Base-by-base conservation (phyloP, 2,113 vertebrate species). In the Psittacara wagleri region DNA sequence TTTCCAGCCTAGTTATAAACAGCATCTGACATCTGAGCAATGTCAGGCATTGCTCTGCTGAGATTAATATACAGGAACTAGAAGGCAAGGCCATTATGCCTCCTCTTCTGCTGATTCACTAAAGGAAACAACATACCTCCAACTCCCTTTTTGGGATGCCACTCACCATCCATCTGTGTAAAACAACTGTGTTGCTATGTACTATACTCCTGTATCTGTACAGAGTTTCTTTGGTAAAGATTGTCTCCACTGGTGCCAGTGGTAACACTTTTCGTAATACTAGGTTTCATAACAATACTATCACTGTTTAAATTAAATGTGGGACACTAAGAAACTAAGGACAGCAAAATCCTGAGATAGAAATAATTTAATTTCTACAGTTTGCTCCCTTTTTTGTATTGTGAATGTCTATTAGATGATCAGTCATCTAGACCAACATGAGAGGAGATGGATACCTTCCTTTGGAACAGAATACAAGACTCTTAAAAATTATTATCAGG, bases 1-100 rank as follows among this genome's bases (percentile, higher is more conserved):
- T 80, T 95, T 92, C 94, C 86, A 86, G 91, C 8, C 5, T 49
- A 74, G 94, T 92, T 96, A 94, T 88, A 94, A 97, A 92, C 88
- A 95, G 88, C 94, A 95, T 86, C 92, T 96, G 94, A 92, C 92
- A 88, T 90, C 83, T 95, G 90, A 96, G 92, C 8, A 2, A 88
- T 81, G 79, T 81, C 79, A 88, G 62, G 76, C 94, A 48, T 70
- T 89, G 84, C 90, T 87, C 87, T 82, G 84, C 70, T 43, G 90
- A 95, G 84, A 94, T 90, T 88, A 83, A 94, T 66, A 78, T 27
- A 63, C 83, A 90, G 67, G 85, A 88, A 63, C 83, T 95, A 78
- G 90, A 94, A 91, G 61, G 88, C 77, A 77, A 95, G 86, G 91
- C 68, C 86, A 83, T 88, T 80, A 86, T 33, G 69, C 29, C 61